These are phyloP conservation scores for Poliocrania exsul DNA, from an alignment of 2,797 vertebrate species.

Conservation along the genomic window DNA sequence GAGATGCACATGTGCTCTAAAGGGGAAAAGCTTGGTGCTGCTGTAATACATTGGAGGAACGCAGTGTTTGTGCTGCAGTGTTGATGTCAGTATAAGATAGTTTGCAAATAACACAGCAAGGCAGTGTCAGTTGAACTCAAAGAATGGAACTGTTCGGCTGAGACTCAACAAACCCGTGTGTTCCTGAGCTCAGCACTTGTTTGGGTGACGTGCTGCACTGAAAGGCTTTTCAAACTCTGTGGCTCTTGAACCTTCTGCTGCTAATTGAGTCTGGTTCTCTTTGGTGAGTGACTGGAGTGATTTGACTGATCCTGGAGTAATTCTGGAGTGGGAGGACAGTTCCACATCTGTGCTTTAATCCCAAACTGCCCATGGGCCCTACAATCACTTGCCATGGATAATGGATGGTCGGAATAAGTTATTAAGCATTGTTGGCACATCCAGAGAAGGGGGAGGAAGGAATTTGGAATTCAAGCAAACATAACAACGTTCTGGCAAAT, in stretches of 20 bases:
- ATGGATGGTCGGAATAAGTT: not conserved
- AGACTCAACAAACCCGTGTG: not conserved
- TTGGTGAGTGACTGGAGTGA: not conserved
- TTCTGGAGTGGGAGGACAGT: not conserved
- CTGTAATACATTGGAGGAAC: not conserved
- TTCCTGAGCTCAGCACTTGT: not conserved
- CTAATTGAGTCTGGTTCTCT: not conserved
- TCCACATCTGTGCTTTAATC: not conserved
- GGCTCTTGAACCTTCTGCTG: constrained; percentile 5
- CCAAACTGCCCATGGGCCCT: not conserved
- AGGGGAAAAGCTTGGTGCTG: not conserved
- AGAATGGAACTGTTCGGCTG: constrained; percentile 26
- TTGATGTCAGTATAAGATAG: not conserved
- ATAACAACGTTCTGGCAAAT: not conserved
- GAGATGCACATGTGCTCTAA: not conserved
- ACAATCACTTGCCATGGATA: not conserved
- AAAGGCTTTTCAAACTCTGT: not conserved
- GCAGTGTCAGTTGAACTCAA: constrained; percentile 14
- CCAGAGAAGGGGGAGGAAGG: not conserved
- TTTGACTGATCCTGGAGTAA: not conserved
- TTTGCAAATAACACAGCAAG: constrained; percentile 22
- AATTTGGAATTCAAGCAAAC: not conserved
- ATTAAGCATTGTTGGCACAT: not conserved
- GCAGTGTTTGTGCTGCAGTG: not conserved
- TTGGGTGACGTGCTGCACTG: not conserved